These are phyloP conservation scores for Enteromius trimaculatus DNA, from an alignment of 2,797 vertebrate species.

Conservation along the genomic window DNA sequence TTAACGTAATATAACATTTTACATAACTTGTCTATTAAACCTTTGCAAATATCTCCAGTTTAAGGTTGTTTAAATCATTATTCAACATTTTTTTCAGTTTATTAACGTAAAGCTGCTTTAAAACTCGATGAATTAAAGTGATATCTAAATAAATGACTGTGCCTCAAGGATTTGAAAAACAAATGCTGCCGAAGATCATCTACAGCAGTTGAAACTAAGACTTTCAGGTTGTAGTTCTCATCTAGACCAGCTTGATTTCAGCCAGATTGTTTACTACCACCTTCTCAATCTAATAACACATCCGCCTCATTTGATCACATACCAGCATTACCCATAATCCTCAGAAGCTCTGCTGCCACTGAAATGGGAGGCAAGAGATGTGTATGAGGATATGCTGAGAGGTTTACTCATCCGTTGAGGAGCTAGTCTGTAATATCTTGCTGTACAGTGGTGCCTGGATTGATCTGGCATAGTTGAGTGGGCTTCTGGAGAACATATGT, in stretches of 20 bases:
- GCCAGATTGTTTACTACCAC: background rate
- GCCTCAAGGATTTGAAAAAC: background rate
- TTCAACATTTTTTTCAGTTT: background rate
- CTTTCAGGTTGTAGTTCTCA: background rate
- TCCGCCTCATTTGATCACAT: background rate
- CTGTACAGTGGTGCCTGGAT: background rate
- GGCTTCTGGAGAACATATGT: constrained; percentile 12
- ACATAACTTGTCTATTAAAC: background rate
- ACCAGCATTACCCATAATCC: constrained; percentile 8
- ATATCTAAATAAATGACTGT: background rate
- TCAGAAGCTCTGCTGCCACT: background rate
- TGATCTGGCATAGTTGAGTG: background rate
- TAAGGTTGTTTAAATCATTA: background rate
- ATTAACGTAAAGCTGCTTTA: background rate
- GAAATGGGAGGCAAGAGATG: background rate
- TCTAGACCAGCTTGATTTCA: background rate
- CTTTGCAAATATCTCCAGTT: background rate
- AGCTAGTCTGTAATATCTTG: constrained; percentile 4
- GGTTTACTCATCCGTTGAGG: background rate
- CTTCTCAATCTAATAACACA: constrained; percentile 9
- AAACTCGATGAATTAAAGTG: background rate
- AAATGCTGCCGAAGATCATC: background rate
- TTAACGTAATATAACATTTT: background rate
- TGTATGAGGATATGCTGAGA: background rate
- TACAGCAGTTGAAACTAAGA: background rate